Evolutionary conservation across 2,888 invertebrate species (phyloP).

Genomic region (Ophion ellenae): DNA sequence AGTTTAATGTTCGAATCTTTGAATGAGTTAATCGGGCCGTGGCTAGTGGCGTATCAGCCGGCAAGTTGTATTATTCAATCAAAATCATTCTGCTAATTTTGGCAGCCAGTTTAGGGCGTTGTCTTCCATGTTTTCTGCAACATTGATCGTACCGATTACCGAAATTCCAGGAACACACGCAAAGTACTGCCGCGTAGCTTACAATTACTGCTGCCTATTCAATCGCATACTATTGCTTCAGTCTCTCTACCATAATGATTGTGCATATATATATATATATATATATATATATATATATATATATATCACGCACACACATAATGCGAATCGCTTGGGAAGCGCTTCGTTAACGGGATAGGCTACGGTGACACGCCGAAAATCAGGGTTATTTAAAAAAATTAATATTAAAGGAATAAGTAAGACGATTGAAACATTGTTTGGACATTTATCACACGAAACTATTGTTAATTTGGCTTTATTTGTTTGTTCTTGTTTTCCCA

Average conservation of each 20-base stretch:
- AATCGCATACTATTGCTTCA: conserved; percentile 12
- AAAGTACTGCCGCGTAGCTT: conserved; percentile 11
- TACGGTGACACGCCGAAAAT: too few relatives aligned
- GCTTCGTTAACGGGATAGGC: too few relatives aligned
- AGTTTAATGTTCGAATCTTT: background rate
- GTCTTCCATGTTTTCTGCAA: background rate
- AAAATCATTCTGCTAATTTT: conserved; percentile 10
- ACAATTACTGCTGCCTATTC: conserved; percentile 30
- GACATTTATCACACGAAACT: too few relatives aligned
- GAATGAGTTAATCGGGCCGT: background rate
- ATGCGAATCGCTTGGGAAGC: too few relatives aligned
- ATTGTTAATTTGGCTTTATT: too few relatives aligned
- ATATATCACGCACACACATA: too few relatives aligned
- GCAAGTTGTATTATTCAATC: conserved; percentile 2
- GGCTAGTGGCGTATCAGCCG: background rate
- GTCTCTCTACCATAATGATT: background rate
- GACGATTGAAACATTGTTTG: too few relatives aligned
- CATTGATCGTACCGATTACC: conserved; percentile 34
- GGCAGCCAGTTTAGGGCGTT: background rate
- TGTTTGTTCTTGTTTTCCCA: too few relatives aligned
- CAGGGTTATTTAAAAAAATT: too few relatives aligned
- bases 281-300: background rate
- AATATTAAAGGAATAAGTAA: too few relatives aligned
- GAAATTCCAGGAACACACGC: conserved; percentile 3
- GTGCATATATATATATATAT: background rate